Evolutionary conservation across 2,888 invertebrate species (phyloP).

Genomic region (Drosophila paranaensis): DNA sequence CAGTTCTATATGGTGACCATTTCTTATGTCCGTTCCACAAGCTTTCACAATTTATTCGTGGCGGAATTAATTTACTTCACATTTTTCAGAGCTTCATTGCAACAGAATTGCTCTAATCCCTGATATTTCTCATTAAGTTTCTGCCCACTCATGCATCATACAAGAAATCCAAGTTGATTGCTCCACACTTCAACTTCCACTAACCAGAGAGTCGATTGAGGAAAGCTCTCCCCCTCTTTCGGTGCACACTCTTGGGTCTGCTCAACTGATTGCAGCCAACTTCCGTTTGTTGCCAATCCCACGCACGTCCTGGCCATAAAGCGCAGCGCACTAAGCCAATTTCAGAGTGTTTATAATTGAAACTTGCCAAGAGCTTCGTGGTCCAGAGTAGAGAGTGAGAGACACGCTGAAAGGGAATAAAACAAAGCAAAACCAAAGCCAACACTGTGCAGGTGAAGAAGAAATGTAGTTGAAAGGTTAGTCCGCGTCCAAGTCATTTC

Average conservation of each 20-base stretch:
- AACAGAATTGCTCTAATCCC: not conserved
- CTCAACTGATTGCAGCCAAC: constrained; percentile 34
- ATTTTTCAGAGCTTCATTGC: not conserved
- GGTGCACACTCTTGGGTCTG: not conserved
- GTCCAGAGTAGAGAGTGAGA: constrained; percentile 8
- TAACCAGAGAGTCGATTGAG: not conserved
- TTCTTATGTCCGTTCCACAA: no score
- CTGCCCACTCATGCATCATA: constrained; percentile 2
- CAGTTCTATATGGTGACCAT: no score
- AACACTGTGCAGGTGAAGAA: constrained; percentile 18
- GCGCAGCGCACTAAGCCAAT: constrained; percentile 60
- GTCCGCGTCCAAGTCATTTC: constrained; percentile 43
- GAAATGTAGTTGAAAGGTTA: constrained; percentile 29
- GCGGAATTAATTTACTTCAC: no score
- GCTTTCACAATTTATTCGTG: not conserved
- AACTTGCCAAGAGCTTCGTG: constrained; percentile 30
- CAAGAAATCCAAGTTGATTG: constrained; percentile 15
- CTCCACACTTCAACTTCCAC: constrained; percentile 3
- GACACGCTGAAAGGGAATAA: constrained; percentile 1
- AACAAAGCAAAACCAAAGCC: constrained; percentile 14
- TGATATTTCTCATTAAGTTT: constrained; percentile 4
- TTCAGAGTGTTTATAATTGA: constrained; percentile 67
- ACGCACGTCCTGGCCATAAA: constrained; percentile 59
- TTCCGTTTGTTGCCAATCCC: constrained; percentile 49
- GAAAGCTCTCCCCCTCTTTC: not conserved